Percentiles rank a stretch among this genome's conserved stretches.
Conservation (phyloP, 2,797 vertebrate genomes). For the Ctenochaetus hawaiiensis region DNA sequence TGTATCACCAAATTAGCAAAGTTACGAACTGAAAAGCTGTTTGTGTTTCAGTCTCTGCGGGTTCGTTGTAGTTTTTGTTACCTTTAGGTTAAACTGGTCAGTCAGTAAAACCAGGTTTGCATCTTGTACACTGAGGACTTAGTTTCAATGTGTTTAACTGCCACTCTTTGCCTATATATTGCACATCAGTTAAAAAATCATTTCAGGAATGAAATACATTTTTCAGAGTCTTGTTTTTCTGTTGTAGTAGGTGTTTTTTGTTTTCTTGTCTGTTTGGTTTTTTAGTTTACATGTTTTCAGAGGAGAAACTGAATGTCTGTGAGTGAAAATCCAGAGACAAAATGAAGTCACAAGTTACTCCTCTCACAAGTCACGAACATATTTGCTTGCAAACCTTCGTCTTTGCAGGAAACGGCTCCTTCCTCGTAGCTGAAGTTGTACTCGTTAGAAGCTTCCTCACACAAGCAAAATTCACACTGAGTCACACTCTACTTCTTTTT, state of each 20-base stretch:
- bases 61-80: no score
- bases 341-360: not conserved
- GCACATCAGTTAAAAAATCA: no score
- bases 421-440: conserved; percentile 39
- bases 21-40: no score
- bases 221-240: not conserved
- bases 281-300: not conserved
- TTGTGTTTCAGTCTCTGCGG: no score
- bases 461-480: conserved; percentile 43
- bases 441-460: conserved; percentile 34
- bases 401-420: conserved; percentile 2
- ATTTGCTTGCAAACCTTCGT: conserved; percentile 37
- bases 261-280: not conserved
- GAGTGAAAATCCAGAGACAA: not conserved
- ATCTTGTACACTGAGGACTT: no score
- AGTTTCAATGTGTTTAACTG: no score
- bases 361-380: conserved; percentile 6
- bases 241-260: not conserved
- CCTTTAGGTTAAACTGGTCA: no score
- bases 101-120: no score
- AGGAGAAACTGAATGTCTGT: no score
- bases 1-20: no score
- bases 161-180: no score
- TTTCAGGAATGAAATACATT: no score
- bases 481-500: conserved; percentile 42